Evolutionary conservation across 2,888 invertebrate species (phyloP), one percentile per base, ranked within the genome.

Genomic region (Spialia ferax): DNA sequence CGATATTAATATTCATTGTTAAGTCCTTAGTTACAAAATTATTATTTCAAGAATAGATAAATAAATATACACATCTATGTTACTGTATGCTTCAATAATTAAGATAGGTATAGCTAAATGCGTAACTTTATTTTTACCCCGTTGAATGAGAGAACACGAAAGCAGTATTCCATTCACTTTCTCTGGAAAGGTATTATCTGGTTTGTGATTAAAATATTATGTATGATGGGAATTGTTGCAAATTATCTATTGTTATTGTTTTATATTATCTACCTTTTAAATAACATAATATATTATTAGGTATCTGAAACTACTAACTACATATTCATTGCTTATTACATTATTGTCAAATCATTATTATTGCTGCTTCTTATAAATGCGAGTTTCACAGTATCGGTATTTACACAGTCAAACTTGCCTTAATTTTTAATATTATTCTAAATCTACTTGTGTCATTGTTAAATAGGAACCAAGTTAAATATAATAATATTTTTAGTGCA

Each of bases 361-460:
- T 23, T 22, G 52, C 52, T 52, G 52, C 22, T 52, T 22, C n/a
- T 52, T 52, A 52, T 10, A 15, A 45, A 18, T 18, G 23, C 79
- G 79, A 77, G 75, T 81, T 73, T 82, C 80, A 80, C 79, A 80
- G 79, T 73, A 72, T 72, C 61, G 48, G 56, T 48, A 29, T 48
- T 68, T 68, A 70, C 52, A 79, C 72, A 76, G 72, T 77, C 68
- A 68, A 76, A 83, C 78, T 83, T 89, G 88, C 89, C 88, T 90
- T 90, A 86, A 78, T 83, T 85, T 83, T 85, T 83, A 76, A 80
- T 77, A 75, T 81, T 74, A 79, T 81, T 83, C 86, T 77, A 81
- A 82, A 81, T 81, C 59, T 56, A 57, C 68, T 73, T 63, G 56
- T 70, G 70, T 71, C 69, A 73, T 74, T 76, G 74, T 77, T 76